Conservation (phyloP, 2,797 vertebrate species). For the Sebastes goodei region DNA sequence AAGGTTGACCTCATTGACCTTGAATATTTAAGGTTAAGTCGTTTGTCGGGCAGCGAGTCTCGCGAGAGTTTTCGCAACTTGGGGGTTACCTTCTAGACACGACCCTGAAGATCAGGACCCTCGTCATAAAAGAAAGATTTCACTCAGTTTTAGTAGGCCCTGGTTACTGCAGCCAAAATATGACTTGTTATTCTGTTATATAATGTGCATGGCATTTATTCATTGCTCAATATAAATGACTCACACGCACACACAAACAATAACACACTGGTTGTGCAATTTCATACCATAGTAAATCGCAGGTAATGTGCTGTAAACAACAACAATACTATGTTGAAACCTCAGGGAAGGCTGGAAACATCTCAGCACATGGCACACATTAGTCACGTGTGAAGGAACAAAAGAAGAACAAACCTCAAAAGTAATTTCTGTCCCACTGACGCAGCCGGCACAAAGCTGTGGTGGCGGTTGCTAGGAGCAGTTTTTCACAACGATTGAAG, state of each 20-base stretch:
- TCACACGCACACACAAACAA: constrained; percentile 4
- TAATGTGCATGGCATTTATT: not conserved
- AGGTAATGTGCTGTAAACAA: constrained; percentile 24
- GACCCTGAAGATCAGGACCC: not conserved
- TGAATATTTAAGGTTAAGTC: too few relatives aligned
- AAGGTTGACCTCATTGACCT: too few relatives aligned
- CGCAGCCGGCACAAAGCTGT: not conserved
- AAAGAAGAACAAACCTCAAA: not conserved
- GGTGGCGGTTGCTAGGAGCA: not conserved
- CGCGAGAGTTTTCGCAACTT: too few relatives aligned
- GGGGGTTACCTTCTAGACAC: too few relatives aligned
- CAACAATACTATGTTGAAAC: not conserved
- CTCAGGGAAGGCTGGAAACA: not conserved
- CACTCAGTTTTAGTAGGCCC: not conserved
- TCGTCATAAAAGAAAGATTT: not conserved
- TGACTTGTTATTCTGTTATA: not conserved
- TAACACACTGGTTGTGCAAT: constrained; percentile 10
- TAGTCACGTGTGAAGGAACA: not conserved
- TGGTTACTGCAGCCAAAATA: not conserved
- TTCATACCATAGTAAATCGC: constrained; percentile 29
- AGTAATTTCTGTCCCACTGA: not conserved
- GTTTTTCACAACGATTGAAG: not conserved
- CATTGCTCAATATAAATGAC: not conserved
- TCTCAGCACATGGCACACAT: not conserved
- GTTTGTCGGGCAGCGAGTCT: too few relatives aligned